A percentile compares a stretch with the other conserved stretches of the same genome.
These are phyloP conservation scores for Acrossocheilus fasciatus DNA, from an alignment of 2,797 vertebrate genomes.

Conservation along the genomic window DNA sequence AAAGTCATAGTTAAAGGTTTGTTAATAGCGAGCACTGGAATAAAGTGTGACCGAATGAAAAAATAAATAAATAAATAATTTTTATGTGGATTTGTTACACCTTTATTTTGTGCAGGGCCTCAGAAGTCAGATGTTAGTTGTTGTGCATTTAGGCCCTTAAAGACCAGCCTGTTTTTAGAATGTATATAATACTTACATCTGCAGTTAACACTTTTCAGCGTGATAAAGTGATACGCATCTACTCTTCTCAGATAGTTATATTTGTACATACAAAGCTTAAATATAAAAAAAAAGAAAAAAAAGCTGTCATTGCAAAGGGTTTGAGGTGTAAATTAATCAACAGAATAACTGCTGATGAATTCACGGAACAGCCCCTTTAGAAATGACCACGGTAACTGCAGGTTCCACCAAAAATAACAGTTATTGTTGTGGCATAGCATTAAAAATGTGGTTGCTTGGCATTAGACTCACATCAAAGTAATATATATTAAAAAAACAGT, in stretches of 20 bases:
- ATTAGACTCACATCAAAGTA: background rate
- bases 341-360: slow-evolving; percentile 17
- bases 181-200: background rate
- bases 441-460: background rate
- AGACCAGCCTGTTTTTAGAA: background rate
- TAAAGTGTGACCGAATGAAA: no score
- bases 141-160: background rate
- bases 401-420: background rate
- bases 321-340: slow-evolving; percentile 31
- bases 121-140: background rate
- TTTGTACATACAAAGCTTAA: slow-evolving; percentile 21
- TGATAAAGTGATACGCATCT: background rate
- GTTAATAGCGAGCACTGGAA: background rate
- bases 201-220: background rate
- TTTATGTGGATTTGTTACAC: background rate
- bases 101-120: background rate
- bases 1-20: background rate
- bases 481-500: background rate
- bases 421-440: background rate
- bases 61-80: background rate
- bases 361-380: slow-evolving; percentile 10
- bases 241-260: background rate
- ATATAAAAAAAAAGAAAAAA: background rate
- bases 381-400: background rate
- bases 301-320: background rate